phyloP scores from a whole-genome alignment of 2,797 vertebrate species.

The Pogoniulus pusillus region DNA sequence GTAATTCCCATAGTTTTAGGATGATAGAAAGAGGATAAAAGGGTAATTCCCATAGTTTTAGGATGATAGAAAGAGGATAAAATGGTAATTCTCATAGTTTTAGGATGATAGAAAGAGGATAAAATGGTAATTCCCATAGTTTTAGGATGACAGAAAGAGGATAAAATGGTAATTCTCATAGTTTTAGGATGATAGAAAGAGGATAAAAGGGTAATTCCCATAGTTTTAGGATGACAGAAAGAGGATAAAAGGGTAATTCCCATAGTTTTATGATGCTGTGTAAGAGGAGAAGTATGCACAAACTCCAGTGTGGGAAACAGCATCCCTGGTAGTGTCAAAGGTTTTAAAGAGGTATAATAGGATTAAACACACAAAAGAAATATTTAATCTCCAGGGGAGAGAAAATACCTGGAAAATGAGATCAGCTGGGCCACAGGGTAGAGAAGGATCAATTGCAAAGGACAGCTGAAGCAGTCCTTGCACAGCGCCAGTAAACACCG shows the following conservation, averaged over 20 bases:
- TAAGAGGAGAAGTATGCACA: not conserved
- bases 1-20: not conserved
- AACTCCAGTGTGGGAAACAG: not conserved
- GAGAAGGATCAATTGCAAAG: not conserved
- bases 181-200: not conserved
- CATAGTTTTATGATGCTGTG: not conserved
- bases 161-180: not conserved
- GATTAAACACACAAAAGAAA: slow-evolving; percentile 11
- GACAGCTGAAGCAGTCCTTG: not conserved
- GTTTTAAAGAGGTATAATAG: not conserved
- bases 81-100: not conserved
- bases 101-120: no score
- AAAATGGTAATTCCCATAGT: not conserved
- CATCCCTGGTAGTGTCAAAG: not conserved
- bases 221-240: not conserved
- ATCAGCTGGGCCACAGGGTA: not conserved
- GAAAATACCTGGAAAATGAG: not conserved
- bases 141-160: no score
- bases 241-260: not conserved
- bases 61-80: no score
- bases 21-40: no score
- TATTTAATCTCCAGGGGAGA: not conserved
- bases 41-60: not conserved
- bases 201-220: not conserved
- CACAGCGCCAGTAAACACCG: not conserved